Base-by-base conservation (phyloP, 2,113 vertebrate genomes). In the Azemiops feae region DNA sequence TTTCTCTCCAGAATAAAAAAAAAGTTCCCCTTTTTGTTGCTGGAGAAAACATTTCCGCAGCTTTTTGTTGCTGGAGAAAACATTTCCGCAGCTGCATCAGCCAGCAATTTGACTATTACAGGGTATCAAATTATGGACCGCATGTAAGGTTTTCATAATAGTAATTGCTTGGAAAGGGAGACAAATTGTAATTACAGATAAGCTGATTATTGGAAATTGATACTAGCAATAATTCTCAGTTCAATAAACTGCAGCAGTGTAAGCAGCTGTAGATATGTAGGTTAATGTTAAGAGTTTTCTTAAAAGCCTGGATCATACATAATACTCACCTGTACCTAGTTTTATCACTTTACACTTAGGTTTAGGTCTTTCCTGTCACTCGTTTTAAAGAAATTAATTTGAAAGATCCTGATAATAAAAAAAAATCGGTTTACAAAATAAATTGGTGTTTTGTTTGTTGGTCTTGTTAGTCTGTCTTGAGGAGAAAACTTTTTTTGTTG, bases 131-230 rank as follows among this genome's bases (percentile, higher is more conserved):
- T 95, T 11, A 2, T 88, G 23, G 85, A 14, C 20, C 85, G 27
- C 23, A 81, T 95, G n/a, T 86, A 85, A 85, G 89, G 55, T 93
- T 85, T 52, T 55, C 94, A 89, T 92, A 85, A 55, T 0, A 95
- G 90, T 92, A 92, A 69, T 30, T 93, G 23, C 60, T 88, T 94
- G 92, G 90, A 94, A 92, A 47, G 58, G 74, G 34, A 92, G 64
- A 52, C 92, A 14, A 43, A 4, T 50, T 50, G 16, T 92, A 89
- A 88, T 25, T 85, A 12, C 93, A 92, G 91, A 94, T 96, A 93
- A 96, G 95, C 92, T 88, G 9, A 50, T 95, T 95, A 54, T 91
- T 94, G 94, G 8, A 89, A 60, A 94, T 39, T 91, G 60, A 64
- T 52, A 18, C 10, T 89, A 87, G 6, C 16, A 14, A 89, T 93